These are phyloP conservation scores for Bombus superbus DNA, from an alignment of 1,140 invertebrate genomes.

Conservation along the genomic window DNA sequence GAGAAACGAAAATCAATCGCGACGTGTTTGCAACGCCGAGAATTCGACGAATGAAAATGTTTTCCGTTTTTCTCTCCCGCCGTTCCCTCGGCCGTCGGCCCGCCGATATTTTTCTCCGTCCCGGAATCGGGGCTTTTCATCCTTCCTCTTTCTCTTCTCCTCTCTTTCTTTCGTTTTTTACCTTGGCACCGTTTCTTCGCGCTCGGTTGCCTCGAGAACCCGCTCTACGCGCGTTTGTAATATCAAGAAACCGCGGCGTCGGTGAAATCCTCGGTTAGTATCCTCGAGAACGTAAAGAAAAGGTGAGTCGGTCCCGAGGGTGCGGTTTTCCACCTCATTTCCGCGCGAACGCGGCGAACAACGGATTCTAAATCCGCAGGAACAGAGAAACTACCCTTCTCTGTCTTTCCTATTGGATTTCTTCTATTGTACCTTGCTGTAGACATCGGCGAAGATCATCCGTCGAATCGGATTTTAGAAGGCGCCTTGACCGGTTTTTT, in stretches of 20 bases:
- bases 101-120: not conserved
- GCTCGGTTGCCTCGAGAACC: slow-evolving; percentile 56
- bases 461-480: slow-evolving; percentile 77
- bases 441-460: slow-evolving; percentile 70
- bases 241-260: slow-evolving; percentile 57
- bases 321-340: slow-evolving; percentile 82
- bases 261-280: slow-evolving; percentile 58
- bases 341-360: slow-evolving; percentile 75
- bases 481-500: slow-evolving; percentile 41
- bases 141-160: not conserved
- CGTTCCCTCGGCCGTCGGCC: too few species aligned
- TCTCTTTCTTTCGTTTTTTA: slow-evolving; percentile 14
- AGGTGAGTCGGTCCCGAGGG: slow-evolving; percentile 59
- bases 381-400: slow-evolving; percentile 43
- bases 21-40: not conserved
- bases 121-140: slow-evolving; percentile 19
- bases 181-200: slow-evolving; percentile 52
- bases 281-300: slow-evolving; percentile 59
- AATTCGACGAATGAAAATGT: slow-evolving; percentile 36
- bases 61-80: not conserved
- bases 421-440: slow-evolving; percentile 71
- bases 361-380: slow-evolving; percentile 67
- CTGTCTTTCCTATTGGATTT: slow-evolving; percentile 6
- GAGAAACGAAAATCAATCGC: not conserved
- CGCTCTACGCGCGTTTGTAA: slow-evolving; percentile 46